Percentiles rank a stretch among this genome's conserved stretches.
phyloP scores from a whole-genome alignment of 1,140 invertebrate genomes.

The Drosophila willistoni region DNA sequence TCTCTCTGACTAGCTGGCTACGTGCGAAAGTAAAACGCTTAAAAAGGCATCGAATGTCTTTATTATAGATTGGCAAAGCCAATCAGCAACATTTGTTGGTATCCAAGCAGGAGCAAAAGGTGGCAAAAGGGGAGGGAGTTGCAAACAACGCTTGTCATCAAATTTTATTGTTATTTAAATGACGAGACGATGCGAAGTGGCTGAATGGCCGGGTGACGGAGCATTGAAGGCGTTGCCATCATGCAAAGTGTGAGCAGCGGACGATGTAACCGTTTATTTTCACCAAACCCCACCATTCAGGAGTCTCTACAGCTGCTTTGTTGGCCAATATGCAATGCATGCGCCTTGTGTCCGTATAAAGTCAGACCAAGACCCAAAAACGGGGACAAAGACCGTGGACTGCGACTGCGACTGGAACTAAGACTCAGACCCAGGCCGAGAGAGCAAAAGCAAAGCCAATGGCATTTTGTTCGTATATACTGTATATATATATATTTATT shows the following conservation, averaged over 20 bases:
- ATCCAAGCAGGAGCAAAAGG: slow-evolving; percentile 36
- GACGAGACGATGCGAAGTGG: slow-evolving; percentile 48
- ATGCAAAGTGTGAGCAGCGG: slow-evolving; percentile 45
- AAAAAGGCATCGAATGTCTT: slow-evolving; percentile 81
- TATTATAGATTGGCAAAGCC: slow-evolving; percentile 71
- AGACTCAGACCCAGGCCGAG: slow-evolving; percentile 56
- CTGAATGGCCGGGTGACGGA: neutral
- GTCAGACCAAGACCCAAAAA: slow-evolving; percentile 62
- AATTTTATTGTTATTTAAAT: slow-evolving; percentile 82
- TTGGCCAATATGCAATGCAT: slow-evolving; percentile 77
- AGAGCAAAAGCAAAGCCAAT: slow-evolving; percentile 49
- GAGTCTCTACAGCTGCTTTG: slow-evolving; percentile 48
- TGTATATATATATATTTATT: slow-evolving; percentile 70
- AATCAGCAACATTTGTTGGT: slow-evolving; percentile 58
- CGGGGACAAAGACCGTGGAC: slow-evolving; percentile 6
- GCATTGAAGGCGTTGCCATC: slow-evolving; percentile 2
- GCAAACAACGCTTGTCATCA: slow-evolving; percentile 75
- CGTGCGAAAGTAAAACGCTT: slow-evolving; percentile 81
- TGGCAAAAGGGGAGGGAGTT: slow-evolving; percentile 1
- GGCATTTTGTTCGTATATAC: slow-evolving; percentile 65
- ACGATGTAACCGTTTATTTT: slow-evolving; percentile 33
- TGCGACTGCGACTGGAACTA: neutral
- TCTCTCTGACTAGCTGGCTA: slow-evolving; percentile 41
- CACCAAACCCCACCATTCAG: neutral
- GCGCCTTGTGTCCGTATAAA: slow-evolving; percentile 67